Base-by-base conservation (phyloP, 2,888 invertebrate genomes). In the Petrolisthes cinctipes region DNA sequence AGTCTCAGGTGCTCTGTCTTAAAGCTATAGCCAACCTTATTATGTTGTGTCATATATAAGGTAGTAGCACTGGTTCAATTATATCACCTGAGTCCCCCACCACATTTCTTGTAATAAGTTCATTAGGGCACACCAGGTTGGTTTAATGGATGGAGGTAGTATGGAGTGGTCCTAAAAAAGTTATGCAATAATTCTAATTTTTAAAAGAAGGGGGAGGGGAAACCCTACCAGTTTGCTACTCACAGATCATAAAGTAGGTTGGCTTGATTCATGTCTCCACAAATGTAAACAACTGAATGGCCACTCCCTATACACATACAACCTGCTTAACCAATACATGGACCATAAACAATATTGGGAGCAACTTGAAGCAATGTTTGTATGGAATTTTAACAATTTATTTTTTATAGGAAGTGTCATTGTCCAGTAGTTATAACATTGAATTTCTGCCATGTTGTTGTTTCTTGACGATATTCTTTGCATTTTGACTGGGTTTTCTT, bases 341-440 rank as follows among this genome's bases (percentile, higher is more conserved):
- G 73, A 75, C 83, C 71, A 71, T 73, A 51, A 73, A 83, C 57
- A 37, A 57, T 57, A 17, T 83, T 75, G 75, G 83, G 83, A 83
- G 20, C 54, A 83, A 83, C n/a, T 79, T 79, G 11, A 37, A 6
- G 37, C 73, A 17, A 23, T 23, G 23, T 53, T 84, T 84, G 85
- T 79, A 79, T 85, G 85, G 79, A 85, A 79, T 37, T 17, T 11
- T 17, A 76, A 23, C 37, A 9, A 57, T 9, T 76, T 7, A 76
- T 37, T 76, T 51, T 76, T 23, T 76, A 4, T 51, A 5, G 20
- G 20, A 76, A 51, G 20, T 7, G 9, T 20, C 9, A 17, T 20
- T 76, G 17, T 37, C 20, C 37, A 37, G 76, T 20, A 37, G 51
- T 51, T 14, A 51, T 37, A 51, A 76, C 76, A 76, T 51, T 76